Percentiles rank a stretch among this genome's conserved stretches.
phyloP scores from a whole-genome alignment of 2,113 vertebrate genomes.

The Alosa alosa region DNA sequence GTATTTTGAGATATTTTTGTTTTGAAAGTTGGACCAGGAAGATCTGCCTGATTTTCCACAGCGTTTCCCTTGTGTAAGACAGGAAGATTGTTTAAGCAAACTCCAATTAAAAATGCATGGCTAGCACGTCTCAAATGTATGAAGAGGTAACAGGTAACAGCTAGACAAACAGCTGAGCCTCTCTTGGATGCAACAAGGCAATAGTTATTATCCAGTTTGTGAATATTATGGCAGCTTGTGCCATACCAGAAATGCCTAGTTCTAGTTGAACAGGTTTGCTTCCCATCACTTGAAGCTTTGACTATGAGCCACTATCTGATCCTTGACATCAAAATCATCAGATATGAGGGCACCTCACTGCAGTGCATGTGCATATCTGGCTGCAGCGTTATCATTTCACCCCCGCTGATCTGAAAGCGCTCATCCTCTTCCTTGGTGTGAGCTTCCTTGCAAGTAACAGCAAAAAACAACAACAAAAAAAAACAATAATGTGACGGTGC shows the following conservation, averaged over 20 bases:
- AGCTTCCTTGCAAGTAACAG: neutral
- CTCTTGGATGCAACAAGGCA: neutral
- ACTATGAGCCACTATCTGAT: neutral
- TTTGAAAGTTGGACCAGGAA: neutral
- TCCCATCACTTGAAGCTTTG: neutral
- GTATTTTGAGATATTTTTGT: neutral
- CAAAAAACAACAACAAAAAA: neutral
- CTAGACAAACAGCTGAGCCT: neutral
- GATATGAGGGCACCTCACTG: neutral
- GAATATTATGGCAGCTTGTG: too few relatives aligned
- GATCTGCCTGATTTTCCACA: neutral
- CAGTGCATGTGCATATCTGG: neutral
- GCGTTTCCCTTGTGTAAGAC: neutral
- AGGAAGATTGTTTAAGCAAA: neutral
- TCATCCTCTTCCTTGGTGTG: neutral
- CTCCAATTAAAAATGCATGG: slow-evolving; percentile 13
- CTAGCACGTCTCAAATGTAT: neutral
- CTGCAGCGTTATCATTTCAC: neutral
- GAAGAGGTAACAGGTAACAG: neutral
- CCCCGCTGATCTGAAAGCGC: neutral
- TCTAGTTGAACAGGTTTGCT: neutral
- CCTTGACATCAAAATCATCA: neutral
- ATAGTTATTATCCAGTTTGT: neutral
- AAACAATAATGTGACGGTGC: neutral
- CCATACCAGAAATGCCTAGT: neutral